Evolutionary conservation across 2,888 invertebrate genomes (phyloP), one percentile per base, ranked within the genome.

Genomic region (Drosophila emarginata): DNA sequence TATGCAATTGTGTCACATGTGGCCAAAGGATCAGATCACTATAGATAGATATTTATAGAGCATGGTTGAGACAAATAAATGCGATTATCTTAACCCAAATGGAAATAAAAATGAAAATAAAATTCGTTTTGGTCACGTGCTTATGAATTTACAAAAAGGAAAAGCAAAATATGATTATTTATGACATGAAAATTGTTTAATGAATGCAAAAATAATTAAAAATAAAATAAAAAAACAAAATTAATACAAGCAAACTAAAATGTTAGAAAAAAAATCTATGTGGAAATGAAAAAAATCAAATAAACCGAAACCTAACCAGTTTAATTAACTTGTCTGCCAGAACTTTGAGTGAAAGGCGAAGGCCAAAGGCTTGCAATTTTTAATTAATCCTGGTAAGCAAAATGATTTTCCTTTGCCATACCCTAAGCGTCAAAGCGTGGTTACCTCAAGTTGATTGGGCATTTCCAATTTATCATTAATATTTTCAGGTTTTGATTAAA

Each of bases 51-150:
- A 56, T 59, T 52, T 77, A 66, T 77, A 52, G 71, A 65, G 68
- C 67, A 61, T 61, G 78, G 72, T 64, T 59, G 78, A 60, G 45
- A 59, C 64, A 39, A 70, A 32, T 57, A 67, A 75, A 80, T 75
- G 69, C 66, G 77, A 87, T 84, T 80, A 87, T 32, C 23, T 40
- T 54, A 50, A 9, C 12, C 64, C 54, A 74, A 74, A 72, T 80
- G 78, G 73, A 77, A 89, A 90, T 90, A 80, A 69, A 86, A 90
- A 91, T 91, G 83, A 90, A 91, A 89, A 90, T 89, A 85, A 66
- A 89, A 91, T 91, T 90, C 80, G 92, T 89, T 89, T 78, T 91
- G 91, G 91, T 92, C 91, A 91, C 91, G 91, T 91, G 91, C 80
- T 89, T 86, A 79, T 64, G 62, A 37, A 37, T 37, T 37, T 9